Evolutionary conservation across 1,140 invertebrate genomes (phyloP), one percentile per base, ranked within the genome.

Genomic region (Rhagoletis zephyria): DNA sequence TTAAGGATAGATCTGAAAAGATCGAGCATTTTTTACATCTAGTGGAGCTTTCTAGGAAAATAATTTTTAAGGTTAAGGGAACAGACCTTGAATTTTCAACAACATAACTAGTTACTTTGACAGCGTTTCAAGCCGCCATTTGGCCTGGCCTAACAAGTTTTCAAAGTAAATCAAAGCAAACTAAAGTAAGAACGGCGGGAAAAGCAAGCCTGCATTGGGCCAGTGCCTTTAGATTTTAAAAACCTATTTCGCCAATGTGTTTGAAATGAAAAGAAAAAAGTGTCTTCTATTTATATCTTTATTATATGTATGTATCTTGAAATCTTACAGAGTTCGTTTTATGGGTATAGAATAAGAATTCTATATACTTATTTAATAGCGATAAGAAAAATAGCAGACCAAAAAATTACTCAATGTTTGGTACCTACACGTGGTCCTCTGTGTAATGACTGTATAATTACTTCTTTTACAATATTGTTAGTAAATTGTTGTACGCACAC

Each of bases 311-410:
- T 81, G 45, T 63, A 74, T 48, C 48, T 74, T 74, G 42, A 42
- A 48, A 74, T 48, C 45, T 74, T 74, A 74, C 45, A 74, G 42
- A 74, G 42, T 74, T 51, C 70, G 70, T 42, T 74, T 74, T 74
- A 74, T 51, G 45, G 42, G 70, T 5, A 48, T 74, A 74, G 70
- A 74, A 74, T 48, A 16, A 6, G 42, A 74, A 74, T 74, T 51
- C 74, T 30, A 56, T 30, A 56, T 81, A 81, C 16, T 56, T 81
- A 81, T 19, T 81, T 48, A 51, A 56, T 56, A 59, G 74, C 74
- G 16, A 81, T 19, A 81, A 19, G 74, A 81, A 81, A 59, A 81
- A 81, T 81, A 81, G 45, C 45, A 59, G 74, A 81, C 74, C 74
- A 51, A 45, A 74, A 64, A 60, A 7, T 60, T 60, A 60, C 19